phyloP scores from a whole-genome alignment of 1,140 invertebrate genomes.

The Vanessa tameamea region DNA sequence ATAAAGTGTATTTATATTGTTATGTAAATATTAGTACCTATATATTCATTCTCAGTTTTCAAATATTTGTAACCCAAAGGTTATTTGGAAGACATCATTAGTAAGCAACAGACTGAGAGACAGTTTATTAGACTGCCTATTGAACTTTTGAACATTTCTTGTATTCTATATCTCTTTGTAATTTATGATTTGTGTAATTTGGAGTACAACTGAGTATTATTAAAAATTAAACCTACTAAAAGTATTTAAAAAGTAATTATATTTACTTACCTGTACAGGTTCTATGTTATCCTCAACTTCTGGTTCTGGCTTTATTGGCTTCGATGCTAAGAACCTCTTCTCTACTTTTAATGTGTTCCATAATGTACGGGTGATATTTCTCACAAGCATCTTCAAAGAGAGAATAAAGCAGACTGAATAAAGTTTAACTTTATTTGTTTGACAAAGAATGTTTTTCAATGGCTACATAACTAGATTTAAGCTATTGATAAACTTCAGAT shows the following conservation, averaged over 20 bases:
- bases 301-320: conserved; percentile 57
- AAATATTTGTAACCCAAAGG: too few relatives aligned
- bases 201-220: not conserved
- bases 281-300: conserved; percentile 57
- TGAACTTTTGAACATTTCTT: too few relatives aligned
- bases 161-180: too few relatives aligned
- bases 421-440: not conserved
- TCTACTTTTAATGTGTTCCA: conserved; percentile 59
- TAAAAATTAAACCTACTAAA: not conserved
- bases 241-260: not conserved
- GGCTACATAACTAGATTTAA: not conserved
- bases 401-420: not conserved
- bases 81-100: too few relatives aligned
- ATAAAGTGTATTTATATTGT: too few relatives aligned
- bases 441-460: not conserved
- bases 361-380: conserved; percentile 55
- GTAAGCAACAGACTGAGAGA: too few relatives aligned
- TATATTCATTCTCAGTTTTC: too few relatives aligned
- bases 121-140: too few relatives aligned
- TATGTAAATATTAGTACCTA: too few relatives aligned
- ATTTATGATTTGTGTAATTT: not conserved
- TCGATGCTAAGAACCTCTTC: conserved; percentile 58
- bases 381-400: conserved; percentile 62
- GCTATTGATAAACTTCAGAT: not conserved
- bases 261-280: conserved; percentile 55